phyloP scores from a whole-genome alignment of 2,113 vertebrate genomes.

The Cyanistes caeruleus region DNA sequence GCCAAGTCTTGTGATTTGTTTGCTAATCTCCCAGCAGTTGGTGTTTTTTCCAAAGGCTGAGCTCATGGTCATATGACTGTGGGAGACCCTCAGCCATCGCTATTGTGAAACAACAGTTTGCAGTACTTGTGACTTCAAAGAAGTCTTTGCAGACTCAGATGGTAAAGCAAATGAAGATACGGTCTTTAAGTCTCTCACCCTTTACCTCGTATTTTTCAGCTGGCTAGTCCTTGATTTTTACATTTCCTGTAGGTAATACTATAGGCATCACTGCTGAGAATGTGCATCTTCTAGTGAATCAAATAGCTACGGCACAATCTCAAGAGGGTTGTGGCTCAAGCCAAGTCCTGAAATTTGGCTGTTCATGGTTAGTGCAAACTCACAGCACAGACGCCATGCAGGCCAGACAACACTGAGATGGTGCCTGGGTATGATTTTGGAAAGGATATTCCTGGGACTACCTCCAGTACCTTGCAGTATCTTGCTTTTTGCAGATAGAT shows the following conservation, averaged over 20 bases:
- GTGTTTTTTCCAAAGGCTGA: slow-evolving; percentile 8
- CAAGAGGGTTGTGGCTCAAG: not conserved
- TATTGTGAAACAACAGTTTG: not conserved
- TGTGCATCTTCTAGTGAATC: not conserved
- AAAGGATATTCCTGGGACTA: not conserved
- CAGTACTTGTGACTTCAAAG: not conserved
- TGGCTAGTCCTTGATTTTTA: not conserved
- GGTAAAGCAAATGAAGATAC: not conserved
- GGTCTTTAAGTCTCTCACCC: not conserved
- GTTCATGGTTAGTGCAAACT: not conserved
- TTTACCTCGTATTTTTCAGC: not conserved
- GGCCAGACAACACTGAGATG: not conserved
- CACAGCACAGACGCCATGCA: accelerated
- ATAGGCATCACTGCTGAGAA: not conserved
- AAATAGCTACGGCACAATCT: not conserved
- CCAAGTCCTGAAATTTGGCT: not conserved
- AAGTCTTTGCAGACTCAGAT: not conserved
- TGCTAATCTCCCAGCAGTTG: slow-evolving; percentile 35
- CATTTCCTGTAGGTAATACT: not conserved
- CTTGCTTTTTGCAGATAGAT: not conserved
- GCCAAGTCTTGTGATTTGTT: slow-evolving; percentile 33
- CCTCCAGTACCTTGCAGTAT: not conserved
- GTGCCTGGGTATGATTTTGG: not conserved
- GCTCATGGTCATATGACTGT: not conserved
- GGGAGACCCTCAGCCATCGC: not conserved